phyloP scores from a whole-genome alignment of 2,113 vertebrate genomes.

The Micronycteris hirsuta region DNA sequence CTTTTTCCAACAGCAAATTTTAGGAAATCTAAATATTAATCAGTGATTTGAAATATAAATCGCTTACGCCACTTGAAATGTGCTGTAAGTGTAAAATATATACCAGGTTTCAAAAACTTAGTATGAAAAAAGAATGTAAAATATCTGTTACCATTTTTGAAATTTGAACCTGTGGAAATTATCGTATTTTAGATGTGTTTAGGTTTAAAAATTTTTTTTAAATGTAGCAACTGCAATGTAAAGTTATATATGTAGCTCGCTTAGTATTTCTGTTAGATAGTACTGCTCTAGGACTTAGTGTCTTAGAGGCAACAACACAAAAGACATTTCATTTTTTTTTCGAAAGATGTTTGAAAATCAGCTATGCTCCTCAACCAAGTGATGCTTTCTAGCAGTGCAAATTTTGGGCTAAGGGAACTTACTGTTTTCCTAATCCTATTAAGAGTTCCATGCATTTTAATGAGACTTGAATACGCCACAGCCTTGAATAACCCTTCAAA shows the following conservation, averaged over 20 bases:
- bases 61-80: neutral
- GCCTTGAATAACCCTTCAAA: neutral
- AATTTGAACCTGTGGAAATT: neutral
- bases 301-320: neutral
- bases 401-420: neutral
- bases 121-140: neutral
- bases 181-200: neutral
- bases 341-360: conserved; percentile 7
- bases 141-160: neutral
- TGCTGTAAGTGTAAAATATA: neutral
- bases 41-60: neutral
- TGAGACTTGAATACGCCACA: neutral
- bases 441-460: neutral
- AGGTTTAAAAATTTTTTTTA: neutral
- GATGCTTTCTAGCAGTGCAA: neutral
- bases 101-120: neutral
- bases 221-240: neutral
- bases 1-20: neutral
- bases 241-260: neutral
- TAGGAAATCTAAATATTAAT: neutral
- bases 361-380: neutral
- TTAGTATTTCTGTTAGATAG: neutral
- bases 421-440: neutral
- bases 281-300: neutral
- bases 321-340: neutral